Percentiles rank a stretch among this genome's conserved stretches.
Conservation (phyloP, 2,797 vertebrate genomes). For the Clarias platycephalus region DNA sequence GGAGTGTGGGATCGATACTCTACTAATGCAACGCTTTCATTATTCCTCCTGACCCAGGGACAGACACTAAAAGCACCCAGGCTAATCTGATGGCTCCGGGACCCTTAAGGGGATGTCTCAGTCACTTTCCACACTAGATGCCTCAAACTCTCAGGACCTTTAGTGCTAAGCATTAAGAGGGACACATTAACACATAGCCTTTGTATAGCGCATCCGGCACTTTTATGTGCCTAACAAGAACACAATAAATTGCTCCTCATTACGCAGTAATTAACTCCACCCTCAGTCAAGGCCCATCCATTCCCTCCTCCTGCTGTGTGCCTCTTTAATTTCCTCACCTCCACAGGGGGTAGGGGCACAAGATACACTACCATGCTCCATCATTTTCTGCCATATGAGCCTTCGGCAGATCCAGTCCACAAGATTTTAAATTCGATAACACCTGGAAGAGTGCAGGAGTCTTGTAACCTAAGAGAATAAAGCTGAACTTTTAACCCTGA, state of each 20-base stretch:
- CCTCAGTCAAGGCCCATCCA: slow-evolving; percentile 69
- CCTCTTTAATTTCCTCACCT: slow-evolving; percentile 81
- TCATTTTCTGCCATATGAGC: slow-evolving; percentile 70
- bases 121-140: slow-evolving; percentile 55
- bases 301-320: slow-evolving; percentile 68
- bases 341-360: slow-evolving; percentile 68
- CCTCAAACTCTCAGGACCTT: slow-evolving; percentile 48
- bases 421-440: slow-evolving; percentile 46
- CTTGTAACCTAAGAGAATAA: slow-evolving; percentile 54
- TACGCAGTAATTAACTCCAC: slow-evolving; percentile 86
- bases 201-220: slow-evolving; percentile 68
- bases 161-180: slow-evolving; percentile 41
- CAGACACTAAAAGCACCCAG: slow-evolving; percentile 61
- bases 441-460: slow-evolving; percentile 58
- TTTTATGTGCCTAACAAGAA: slow-evolving; percentile 84
- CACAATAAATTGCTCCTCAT: slow-evolving; percentile 87
- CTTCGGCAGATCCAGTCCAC: slow-evolving; percentile 47
- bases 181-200: slow-evolving; percentile 58
- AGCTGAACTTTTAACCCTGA: slow-evolving; percentile 30
- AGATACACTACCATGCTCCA: slow-evolving; percentile 70
- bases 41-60: slow-evolving; percentile 57
- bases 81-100: slow-evolving; percentile 55
- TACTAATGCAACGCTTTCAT: slow-evolving; percentile 61
- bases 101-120: slow-evolving; percentile 47
- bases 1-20: slow-evolving; percentile 56